Conservation (phyloP, 2,888 invertebrate genomes). For the Ophioninae sp. region DNA sequence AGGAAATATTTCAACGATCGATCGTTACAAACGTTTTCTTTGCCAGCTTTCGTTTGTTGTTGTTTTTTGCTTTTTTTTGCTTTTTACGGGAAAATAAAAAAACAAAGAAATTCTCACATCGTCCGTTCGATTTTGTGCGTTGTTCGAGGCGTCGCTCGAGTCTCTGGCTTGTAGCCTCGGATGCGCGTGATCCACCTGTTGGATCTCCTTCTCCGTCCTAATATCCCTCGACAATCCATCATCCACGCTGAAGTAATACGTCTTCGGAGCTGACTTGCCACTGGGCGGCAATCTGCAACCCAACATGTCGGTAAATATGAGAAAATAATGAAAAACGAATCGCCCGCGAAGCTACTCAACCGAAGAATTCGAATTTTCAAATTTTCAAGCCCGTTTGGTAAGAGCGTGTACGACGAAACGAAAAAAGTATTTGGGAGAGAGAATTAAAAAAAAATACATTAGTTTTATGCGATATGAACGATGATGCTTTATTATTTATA, state of each 20-base stretch:
- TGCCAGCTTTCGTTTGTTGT: not conserved
- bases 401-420: no score
- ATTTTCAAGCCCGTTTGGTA: not conserved
- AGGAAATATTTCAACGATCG: no score
- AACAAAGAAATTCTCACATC: slow-evolving; percentile 64
- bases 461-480: no score
- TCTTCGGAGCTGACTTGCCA: slow-evolving; percentile 81
- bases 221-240: slow-evolving; percentile 78
- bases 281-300: slow-evolving; percentile 68
- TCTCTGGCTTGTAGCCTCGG: slow-evolving; percentile 64
- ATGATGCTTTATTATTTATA: no score
- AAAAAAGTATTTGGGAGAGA: no score
- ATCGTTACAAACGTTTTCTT: not conserved
- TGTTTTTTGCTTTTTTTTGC: no score
- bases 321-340: not conserved
- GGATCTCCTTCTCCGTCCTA: slow-evolving; percentile 52
- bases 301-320: not conserved
- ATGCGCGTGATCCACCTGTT: slow-evolving; percentile 64
- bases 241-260: slow-evolving; percentile 92
- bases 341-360: not conserved
- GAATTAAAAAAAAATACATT: no score
- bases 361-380: not conserved
- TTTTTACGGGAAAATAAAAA: not conserved
- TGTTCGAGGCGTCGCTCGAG: slow-evolving; percentile 61
- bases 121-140: slow-evolving; percentile 64